Base-by-base conservation (phyloP, 2,888 invertebrate species). In the Ennomos erosarius region DNA sequence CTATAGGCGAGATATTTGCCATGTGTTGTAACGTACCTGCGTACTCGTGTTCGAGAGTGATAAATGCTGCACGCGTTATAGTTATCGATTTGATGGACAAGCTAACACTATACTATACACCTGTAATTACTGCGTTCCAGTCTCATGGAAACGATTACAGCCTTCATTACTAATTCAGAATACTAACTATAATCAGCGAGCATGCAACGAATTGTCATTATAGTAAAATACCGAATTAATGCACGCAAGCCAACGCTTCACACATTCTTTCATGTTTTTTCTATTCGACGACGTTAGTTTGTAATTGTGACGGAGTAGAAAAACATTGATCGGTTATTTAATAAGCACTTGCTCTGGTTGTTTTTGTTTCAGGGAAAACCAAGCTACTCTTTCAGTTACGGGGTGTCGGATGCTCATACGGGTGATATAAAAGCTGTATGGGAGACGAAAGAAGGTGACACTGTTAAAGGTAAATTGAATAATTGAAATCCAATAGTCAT, bases 401-500 rank as follows among this genome's bases (percentile, higher is more conserved):
- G 94, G 52, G 94, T 94, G 11, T 89, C 94, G 67, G 94, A 94
- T 75, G 84, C 85, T 11, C 87, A 89, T 55, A 94, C 94, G 16
- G 94, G 94, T 11, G 94, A 95, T 59, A 82, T 94, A 2, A 94
- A 95, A 71, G 88, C 93, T 51, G 94, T 94, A 59, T 94, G 94
- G 94, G 94, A 95, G 76, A 87, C 93, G 50, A 94, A 94, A 75
- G 90, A 94, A 73, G 94, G 94, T 71, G 93, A 94, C 78, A 88
- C 87, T 68, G 93, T 94, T 34, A 93, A 92, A 85, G 95, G 93
- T 93, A 71, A 49, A 34, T 26, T 40, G 9, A 8, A 9, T n/a
- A 26, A 26, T 26, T 26, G 4, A 26, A 26, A 26, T 26, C 3
- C 16, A 16, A 16, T 16, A 16, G 16, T 16, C 1, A 16, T 16